Conservation (phyloP, 92 coral and sea anemone species). For the Blastomussa wellsi region DNA sequence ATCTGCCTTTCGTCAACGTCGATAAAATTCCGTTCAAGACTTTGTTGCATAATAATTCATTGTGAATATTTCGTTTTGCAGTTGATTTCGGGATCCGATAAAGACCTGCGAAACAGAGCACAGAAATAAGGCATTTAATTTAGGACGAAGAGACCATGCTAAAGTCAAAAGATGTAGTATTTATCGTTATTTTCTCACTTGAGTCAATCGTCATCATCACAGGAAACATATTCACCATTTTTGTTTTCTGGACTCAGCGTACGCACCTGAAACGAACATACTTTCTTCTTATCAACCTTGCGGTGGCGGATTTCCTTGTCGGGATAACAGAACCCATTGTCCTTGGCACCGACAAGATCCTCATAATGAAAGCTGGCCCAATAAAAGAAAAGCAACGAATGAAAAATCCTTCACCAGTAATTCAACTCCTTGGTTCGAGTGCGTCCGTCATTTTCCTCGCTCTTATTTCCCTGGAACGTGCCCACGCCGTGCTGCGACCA, state of each 20-base stretch:
- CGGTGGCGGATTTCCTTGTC: neutral
- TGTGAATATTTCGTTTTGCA: too few species aligned
- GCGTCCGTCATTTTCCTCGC: neutral
- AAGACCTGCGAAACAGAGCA: too few species aligned
- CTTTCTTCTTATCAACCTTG: neutral
- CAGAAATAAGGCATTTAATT: neutral
- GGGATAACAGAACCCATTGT: neutral
- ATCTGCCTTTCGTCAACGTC: too few species aligned
- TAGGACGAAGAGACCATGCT: neutral
- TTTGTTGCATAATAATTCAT: too few species aligned
- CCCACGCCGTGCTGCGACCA: neutral
- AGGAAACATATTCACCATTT: neutral
- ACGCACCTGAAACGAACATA: neutral
- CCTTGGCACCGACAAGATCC: neutral
- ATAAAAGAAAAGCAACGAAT: too few species aligned
- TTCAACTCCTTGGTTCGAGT: neutral
- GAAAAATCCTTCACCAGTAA: neutral
- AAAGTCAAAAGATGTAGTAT: neutral
- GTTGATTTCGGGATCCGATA: too few species aligned
- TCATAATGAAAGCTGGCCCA: neutral
- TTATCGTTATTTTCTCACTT: neutral
- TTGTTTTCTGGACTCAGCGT: neutral
- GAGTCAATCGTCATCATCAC: neutral
- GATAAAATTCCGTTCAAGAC: too few species aligned
- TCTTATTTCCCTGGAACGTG: neutral